Conservation (phyloP, 2,888 invertebrate species). For the Chrysotoxum bicinctum region DNA sequence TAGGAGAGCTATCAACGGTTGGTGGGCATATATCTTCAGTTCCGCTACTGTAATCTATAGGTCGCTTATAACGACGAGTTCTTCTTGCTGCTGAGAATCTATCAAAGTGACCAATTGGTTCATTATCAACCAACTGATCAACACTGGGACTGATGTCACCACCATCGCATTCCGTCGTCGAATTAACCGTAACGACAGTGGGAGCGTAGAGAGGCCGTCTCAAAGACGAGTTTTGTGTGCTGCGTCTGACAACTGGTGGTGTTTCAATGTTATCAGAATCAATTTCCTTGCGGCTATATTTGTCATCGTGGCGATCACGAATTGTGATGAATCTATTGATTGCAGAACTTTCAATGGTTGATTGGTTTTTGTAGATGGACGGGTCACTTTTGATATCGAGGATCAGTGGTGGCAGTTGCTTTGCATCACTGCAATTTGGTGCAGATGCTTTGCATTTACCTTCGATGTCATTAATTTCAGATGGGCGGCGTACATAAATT, state of each 20-base stretch:
- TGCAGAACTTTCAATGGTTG: slow-evolving; percentile 40
- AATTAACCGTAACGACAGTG: slow-evolving; percentile 77
- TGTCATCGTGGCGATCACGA: slow-evolving; percentile 77
- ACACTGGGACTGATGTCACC: slow-evolving; percentile 80
- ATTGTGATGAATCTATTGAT: slow-evolving; percentile 76
- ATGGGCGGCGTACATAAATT: slow-evolving; percentile 84
- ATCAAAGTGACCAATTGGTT: slow-evolving; percentile 89
- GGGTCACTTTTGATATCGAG: slow-evolving; percentile 51
- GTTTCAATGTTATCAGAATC: slow-evolving; percentile 96
- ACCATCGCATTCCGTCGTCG: slow-evolving; percentile 74
- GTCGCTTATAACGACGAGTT: slow-evolving; percentile 90
- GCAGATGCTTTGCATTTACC: slow-evolving; percentile 55
- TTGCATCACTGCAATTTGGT: slow-evolving; percentile 44
- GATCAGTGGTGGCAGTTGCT: slow-evolving; percentile 44
- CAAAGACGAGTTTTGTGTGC: slow-evolving; percentile 81
- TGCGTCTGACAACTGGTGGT: slow-evolving; percentile 90
- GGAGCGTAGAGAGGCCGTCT: slow-evolving; percentile 54
- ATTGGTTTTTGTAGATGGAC: slow-evolving; percentile 63
- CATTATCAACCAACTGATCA: slow-evolving; percentile 76
- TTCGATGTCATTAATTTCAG: slow-evolving; percentile 75
- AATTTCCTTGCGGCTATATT: slow-evolving; percentile 89
- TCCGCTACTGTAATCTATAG: slow-evolving; percentile 84
- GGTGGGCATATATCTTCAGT: slow-evolving; percentile 83
- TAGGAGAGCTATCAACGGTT: slow-evolving; percentile 77
- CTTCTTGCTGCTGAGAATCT: slow-evolving; percentile 91